Evolutionary conservation across 2,797 vertebrate species (phyloP).

Genomic region (Acridotheres tristis): DNA sequence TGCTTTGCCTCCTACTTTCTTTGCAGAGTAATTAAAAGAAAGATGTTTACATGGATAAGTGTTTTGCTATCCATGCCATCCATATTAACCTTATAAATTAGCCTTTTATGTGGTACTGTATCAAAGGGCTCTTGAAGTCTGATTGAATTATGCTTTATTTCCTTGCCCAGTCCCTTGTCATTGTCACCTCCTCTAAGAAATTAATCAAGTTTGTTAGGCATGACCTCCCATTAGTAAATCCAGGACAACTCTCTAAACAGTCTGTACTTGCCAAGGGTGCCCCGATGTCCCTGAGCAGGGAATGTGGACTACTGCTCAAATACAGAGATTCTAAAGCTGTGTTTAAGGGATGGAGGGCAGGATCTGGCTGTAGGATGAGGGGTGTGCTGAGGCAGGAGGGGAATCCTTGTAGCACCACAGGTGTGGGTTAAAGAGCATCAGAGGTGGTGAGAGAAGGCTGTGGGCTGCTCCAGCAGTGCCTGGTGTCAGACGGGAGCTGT

Average conservation of each 20-base stretch:
- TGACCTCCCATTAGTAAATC: conserved; percentile 38
- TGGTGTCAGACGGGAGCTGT: fast-evolving
- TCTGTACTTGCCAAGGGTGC: not conserved
- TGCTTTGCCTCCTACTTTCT: conserved; percentile 14
- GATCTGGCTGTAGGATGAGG: not conserved
- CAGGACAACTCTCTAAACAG: conserved; percentile 24
- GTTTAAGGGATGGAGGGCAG: not conserved
- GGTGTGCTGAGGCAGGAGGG: not conserved
- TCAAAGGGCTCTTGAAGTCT: conserved; percentile 64
- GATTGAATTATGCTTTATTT: conserved; percentile 57
- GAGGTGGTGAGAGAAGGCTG: no score
- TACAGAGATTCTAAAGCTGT: not conserved
- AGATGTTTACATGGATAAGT: conserved; percentile 45
- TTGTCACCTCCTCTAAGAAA: conserved; percentile 55
- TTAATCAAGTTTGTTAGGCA: conserved; percentile 65
- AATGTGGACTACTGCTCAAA: not conserved
- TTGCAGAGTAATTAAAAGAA: conserved; percentile 20
- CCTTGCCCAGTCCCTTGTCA: conserved; percentile 45
- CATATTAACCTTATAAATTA: conserved; percentile 66
- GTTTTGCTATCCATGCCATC: conserved; percentile 20
- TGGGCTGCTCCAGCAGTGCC: not conserved
- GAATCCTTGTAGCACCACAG: fast-evolving
- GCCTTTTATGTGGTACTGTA: conserved; percentile 59
- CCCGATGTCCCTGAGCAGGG: not conserved
- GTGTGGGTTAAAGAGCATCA: not conserved